Conservation (phyloP, 2,797 vertebrate species). For the Cryptoblepharus egeriae region DNA sequence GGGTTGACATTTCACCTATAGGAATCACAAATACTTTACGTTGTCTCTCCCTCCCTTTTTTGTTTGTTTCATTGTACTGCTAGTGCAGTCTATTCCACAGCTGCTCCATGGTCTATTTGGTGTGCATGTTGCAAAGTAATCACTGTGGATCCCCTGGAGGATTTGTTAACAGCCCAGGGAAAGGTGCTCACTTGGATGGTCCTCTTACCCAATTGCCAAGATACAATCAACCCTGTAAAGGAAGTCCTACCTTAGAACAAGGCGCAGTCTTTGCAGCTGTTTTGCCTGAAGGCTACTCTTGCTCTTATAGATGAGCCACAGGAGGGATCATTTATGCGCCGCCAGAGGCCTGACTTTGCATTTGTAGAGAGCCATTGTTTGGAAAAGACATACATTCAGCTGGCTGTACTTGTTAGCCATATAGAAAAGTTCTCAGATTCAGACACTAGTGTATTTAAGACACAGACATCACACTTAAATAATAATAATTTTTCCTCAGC, state of each 20-base stretch:
- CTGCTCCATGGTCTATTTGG: neutral
- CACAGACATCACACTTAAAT: neutral
- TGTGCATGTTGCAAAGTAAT: neutral
- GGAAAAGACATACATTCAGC: neutral
- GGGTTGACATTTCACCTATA: too few species aligned
- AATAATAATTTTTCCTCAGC: too few species aligned
- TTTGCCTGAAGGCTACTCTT: constrained; percentile 42
- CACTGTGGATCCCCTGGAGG: neutral
- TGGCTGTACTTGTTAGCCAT: neutral
- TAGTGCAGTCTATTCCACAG: neutral
- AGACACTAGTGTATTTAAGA: neutral
- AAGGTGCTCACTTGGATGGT: neutral
- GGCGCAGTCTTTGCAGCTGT: constrained; percentile 51
- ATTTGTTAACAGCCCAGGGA: constrained; percentile 42
- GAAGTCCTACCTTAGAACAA: constrained; percentile 45
- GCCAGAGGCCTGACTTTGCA: constrained; percentile 2
- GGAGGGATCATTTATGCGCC: constrained; percentile 38
- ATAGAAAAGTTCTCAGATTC: constrained; percentile 9
- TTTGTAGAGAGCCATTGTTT: constrained; percentile 1
- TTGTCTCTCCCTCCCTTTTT: too few species aligned
- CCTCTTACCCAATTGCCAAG: constrained; percentile 12
- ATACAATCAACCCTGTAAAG: constrained; percentile 34
- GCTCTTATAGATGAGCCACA: constrained; percentile 17
- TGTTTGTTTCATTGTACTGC: constrained; percentile 35
- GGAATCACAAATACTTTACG: too few species aligned